Base-by-base conservation (phyloP, 2,113 vertebrate species). In the Silurus meridionalis region DNA sequence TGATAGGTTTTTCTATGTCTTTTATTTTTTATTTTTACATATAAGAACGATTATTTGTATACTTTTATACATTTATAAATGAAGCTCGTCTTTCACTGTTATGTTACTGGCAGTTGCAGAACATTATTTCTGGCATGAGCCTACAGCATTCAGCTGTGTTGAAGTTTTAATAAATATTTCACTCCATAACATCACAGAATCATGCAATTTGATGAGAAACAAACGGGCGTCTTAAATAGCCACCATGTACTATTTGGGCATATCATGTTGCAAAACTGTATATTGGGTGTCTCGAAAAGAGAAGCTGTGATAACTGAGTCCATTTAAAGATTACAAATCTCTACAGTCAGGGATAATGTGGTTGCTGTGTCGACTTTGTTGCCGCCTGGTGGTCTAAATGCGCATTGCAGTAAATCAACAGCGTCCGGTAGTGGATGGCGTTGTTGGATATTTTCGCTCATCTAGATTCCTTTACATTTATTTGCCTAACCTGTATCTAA, bases 281-380 rank as follows among this genome's bases (percentile, higher is more conserved):
- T 23, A 71, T 6, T 11, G 4, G 17, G 71, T 9, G 21, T 0
- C 19, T 23, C 25, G 46, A 72, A 46, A 11, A 53, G n/a, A 19
- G 0, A 50, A 55, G 53, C 15, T 72, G 6, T 52, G 10, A 58
- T 48, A 75, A 57, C 13, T 37, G 72, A 11, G 69, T 81, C 84
- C 25, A 75, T 52, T 55, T 80, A 25, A 57, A 85, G 9, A 79
- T n/a, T 78, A 72, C 25, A 53, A 69, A 28, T 58, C 50, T 74
- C 85, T 82, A 79, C 79, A 28, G 15, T 46, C 53, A 21, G 19
- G 61, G 46, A 77, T 37, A 52, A n/a, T 66, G 23, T 21, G 83
- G 60, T 8, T 80, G 5, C 89, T 94, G 87, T 95, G 95, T 93
- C 95, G 94, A 94, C 95, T 94, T 87, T 95, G 95, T 93, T 94